phyloP scores from a whole-genome alignment of 2,888 invertebrate species.

The Eustalomyia histrio region DNA sequence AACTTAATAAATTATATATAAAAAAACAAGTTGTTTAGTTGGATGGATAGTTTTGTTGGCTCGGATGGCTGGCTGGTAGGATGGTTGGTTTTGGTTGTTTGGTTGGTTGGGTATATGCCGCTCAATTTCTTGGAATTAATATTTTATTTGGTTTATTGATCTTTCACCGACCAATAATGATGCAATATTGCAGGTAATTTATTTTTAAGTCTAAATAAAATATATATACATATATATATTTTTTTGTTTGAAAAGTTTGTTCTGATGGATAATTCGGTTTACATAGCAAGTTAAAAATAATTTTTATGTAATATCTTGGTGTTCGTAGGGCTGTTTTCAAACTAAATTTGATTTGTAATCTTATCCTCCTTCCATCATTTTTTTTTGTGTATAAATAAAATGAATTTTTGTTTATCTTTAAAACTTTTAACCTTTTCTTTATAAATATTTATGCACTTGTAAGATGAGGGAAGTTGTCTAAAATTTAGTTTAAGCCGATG shows the following conservation, averaged over 20 bases:
- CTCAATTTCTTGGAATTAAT: conserved; percentile 21
- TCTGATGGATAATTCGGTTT: not conserved
- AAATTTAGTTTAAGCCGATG: too few species aligned
- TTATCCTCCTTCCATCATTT: not conserved
- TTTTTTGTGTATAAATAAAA: not conserved
- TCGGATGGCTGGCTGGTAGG: not conserved
- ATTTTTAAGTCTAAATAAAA: not conserved
- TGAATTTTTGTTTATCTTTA: not conserved
- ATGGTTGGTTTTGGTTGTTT: too few species aligned
- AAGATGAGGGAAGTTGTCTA: too few species aligned
- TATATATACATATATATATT: too few species aligned
- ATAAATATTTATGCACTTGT: too few species aligned
- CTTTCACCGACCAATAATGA: conserved; percentile 33
- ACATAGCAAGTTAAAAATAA: not conserved
- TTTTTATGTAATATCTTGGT: not conserved
- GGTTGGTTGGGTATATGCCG: not conserved
- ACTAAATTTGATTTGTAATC: not conserved
- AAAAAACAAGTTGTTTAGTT: not conserved
- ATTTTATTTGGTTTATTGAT: conserved; percentile 33
- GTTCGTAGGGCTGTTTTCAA: not conserved
- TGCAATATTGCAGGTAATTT: conserved; percentile 24
- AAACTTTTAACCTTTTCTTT: too few species aligned
- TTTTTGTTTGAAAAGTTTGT: not conserved
- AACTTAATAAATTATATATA: not conserved
- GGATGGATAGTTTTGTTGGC: too few species aligned